phyloP scores from a whole-genome alignment of 2,888 invertebrate genomes.

The Torymus texanus region DNA sequence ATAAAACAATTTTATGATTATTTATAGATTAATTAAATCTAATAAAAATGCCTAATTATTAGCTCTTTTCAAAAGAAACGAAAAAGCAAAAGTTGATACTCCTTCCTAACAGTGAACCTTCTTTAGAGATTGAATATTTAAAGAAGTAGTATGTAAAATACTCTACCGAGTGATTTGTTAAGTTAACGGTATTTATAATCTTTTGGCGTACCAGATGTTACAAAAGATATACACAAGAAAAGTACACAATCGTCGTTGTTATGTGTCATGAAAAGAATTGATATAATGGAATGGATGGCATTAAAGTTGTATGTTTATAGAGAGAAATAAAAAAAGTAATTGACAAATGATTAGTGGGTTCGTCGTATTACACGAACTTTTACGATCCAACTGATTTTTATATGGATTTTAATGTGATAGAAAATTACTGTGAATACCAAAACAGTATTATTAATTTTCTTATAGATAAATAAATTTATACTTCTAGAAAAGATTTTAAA shows the following conservation, averaged over 20 bases:
- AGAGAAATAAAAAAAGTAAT: not conserved
- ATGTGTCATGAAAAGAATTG: conserved; percentile 20
- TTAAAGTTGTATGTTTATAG: not conserved
- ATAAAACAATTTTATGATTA: too few relatives aligned
- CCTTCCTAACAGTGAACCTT: conserved; percentile 9
- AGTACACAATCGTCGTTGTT: conserved; percentile 9
- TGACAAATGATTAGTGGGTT: not conserved
- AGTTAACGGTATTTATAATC: conserved; percentile 34
- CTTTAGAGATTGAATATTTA: conserved; percentile 35
- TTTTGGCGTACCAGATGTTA: conserved; percentile 35
- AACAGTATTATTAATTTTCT: too few relatives aligned
- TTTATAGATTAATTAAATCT: too few relatives aligned
- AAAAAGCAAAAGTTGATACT: not conserved
- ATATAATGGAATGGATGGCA: not conserved
- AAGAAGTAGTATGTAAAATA: conserved; percentile 35
- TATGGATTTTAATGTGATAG: too few relatives aligned
- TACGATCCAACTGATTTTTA: too few relatives aligned
- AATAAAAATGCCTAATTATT: too few relatives aligned
- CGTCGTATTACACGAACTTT: too few relatives aligned
- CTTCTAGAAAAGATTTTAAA: too few relatives aligned
- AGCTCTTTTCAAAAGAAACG: too few relatives aligned
- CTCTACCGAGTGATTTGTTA: conserved; percentile 36
- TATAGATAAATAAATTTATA: too few relatives aligned
- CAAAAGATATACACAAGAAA: conserved; percentile 14
- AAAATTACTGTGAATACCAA: too few relatives aligned